Evolutionary conservation across 2,888 invertebrate species (phyloP).

Genomic region (Acronicta leporina): DNA sequence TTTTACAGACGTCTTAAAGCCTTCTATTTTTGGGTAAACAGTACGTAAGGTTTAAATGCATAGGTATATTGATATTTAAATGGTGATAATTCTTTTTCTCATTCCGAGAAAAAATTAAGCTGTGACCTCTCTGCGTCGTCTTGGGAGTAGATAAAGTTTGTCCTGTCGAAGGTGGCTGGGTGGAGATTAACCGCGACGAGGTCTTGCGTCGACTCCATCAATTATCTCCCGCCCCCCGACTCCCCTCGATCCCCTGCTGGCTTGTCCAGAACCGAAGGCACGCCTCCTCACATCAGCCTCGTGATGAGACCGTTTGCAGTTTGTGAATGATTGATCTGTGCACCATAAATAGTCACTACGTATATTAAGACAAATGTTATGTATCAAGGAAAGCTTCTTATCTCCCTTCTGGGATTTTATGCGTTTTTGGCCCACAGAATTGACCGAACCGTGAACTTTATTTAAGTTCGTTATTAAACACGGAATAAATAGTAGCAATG

Average conservation of each 20-base stretch:
- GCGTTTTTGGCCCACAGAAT: neutral
- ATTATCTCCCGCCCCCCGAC: conserved; percentile 69
- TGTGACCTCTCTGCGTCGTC: conserved; percentile 59
- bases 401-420: conserved; percentile 23
- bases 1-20: conserved; percentile 5
- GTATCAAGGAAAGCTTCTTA: conserved; percentile 31
- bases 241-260: conserved; percentile 49
- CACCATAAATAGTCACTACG: conserved; percentile 53
- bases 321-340: conserved; percentile 63
- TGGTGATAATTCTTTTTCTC: conserved; percentile 48
- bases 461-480: neutral
- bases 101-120: conserved; percentile 57
- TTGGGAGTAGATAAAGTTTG: conserved; percentile 71
- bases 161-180: conserved; percentile 69
- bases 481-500: neutral
- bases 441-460: neutral
- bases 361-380: conserved; percentile 49
- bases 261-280: conserved; percentile 60
- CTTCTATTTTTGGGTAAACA: conserved; percentile 23
- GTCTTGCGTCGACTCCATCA: conserved; percentile 80
- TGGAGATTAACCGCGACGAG: conserved; percentile 72
- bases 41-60: no score
- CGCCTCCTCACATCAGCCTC: conserved; percentile 62
- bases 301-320: conserved; percentile 57
- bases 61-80: conserved; percentile 27